Conservation (phyloP, 37 sponge, comb jelly and placozoan species). For the Ianthella basta region DNA sequence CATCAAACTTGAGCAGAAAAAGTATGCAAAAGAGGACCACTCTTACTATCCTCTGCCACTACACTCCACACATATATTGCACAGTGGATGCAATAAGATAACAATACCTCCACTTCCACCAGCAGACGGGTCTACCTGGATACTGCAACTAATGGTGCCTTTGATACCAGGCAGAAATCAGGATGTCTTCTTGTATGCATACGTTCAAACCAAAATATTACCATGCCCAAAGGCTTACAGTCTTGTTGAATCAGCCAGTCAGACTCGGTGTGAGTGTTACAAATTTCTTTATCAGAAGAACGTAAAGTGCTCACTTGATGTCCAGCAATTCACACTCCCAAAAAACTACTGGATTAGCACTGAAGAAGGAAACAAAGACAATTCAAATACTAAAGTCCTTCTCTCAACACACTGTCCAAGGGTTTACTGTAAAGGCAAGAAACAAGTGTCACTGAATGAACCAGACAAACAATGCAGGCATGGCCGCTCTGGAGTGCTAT, state of each 20-base stretch:
- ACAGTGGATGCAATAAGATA: not conserved
- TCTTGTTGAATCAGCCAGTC: not conserved
- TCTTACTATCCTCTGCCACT: not conserved
- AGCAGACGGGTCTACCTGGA: not conserved
- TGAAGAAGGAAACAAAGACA: too few species aligned
- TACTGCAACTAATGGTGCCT: not conserved
- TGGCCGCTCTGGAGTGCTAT: conserved; percentile 43
- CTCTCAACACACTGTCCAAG: not conserved
- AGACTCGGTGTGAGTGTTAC: not conserved
- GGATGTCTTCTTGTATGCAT: too few species aligned
- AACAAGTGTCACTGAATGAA: conserved; percentile 3
- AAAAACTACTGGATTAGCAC: not conserved
- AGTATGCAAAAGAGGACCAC: not conserved
- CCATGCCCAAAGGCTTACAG: too few species aligned
- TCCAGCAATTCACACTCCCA: not conserved
- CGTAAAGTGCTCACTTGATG: not conserved
- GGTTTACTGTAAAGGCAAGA: not conserved
- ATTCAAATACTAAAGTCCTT: not conserved
- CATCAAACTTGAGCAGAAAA: not conserved
- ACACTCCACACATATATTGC: not conserved
- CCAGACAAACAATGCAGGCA: conserved; percentile 43
- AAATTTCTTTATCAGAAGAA: not conserved
- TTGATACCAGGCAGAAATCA: not conserved
- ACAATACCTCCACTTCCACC: not conserved
- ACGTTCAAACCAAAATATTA: too few species aligned